phyloP scores from a whole-genome alignment of 2,113 vertebrate species.

The Paramormyrops kingsleyae region DNA sequence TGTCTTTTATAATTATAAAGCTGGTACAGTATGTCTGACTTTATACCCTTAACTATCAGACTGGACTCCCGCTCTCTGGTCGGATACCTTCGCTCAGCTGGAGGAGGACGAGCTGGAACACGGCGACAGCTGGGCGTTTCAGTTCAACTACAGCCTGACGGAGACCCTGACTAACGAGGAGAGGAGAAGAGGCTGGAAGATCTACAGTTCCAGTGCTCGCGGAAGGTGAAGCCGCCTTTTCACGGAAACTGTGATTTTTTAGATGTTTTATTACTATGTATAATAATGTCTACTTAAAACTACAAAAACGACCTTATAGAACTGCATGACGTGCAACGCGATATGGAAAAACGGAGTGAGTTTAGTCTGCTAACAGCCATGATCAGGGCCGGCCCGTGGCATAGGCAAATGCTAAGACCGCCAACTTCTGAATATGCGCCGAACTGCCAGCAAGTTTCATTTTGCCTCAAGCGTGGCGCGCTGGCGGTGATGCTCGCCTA shows the following conservation, averaged over 20 bases:
- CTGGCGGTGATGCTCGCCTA: too few relatives aligned
- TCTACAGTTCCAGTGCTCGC: slow-evolving; percentile 23
- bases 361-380: background rate
- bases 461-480: too few relatives aligned
- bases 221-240: slow-evolving; percentile 34
- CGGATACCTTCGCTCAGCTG: slow-evolving; percentile 34
- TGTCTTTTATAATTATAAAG: background rate
- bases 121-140: slow-evolving; percentile 44
- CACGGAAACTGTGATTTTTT: background rate
- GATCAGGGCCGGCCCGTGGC: too few relatives aligned
- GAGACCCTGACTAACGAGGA: slow-evolving; percentile 22
- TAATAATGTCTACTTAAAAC: background rate
- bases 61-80: slow-evolving; percentile 43
- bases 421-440: too few relatives aligned
- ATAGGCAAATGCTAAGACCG: too few relatives aligned
- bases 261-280: background rate
- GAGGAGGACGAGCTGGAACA: slow-evolving; percentile 39
- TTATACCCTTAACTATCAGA: slow-evolving; percentile 25
- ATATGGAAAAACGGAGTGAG: background rate
- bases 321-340: background rate
- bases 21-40: background rate
- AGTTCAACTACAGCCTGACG: slow-evolving; percentile 43
- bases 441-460: too few relatives aligned
- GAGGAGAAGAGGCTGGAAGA: slow-evolving; percentile 42
- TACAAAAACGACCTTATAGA: background rate